A percentile compares a stretch with the other conserved stretches of the same genome.
Evolutionary conservation across 2,797 vertebrate genomes (phyloP).

Genomic region (Macrochelys suwanniensis): DNA sequence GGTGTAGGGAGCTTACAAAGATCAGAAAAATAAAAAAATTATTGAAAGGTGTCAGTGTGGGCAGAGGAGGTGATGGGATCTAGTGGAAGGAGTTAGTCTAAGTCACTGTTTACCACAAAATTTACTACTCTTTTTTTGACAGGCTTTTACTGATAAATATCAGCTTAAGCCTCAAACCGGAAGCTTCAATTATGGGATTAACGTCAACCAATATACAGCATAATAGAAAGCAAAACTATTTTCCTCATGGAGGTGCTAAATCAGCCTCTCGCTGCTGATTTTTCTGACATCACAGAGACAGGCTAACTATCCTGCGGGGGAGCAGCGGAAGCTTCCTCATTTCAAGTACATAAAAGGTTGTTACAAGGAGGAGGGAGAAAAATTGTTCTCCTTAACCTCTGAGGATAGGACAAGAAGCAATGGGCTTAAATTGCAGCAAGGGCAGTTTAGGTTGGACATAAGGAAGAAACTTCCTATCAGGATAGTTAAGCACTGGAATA

Average conservation of each 20-base stretch:
- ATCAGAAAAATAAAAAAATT: constrained; percentile 28
- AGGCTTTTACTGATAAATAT: constrained; percentile 68
- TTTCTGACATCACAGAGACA: constrained; percentile 25
- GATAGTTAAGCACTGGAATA: too few species aligned
- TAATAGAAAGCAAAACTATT: constrained; percentile 40
- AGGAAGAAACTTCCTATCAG: too few species aligned
- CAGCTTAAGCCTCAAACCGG: constrained; percentile 58
- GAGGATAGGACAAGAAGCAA: too few species aligned
- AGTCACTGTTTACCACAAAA: constrained; percentile 60
- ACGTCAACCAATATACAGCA: constrained; percentile 7
- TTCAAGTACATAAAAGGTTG: too few species aligned
- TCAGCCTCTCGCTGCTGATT: background rate
- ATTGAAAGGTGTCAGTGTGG: background rate
- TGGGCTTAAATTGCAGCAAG: too few species aligned
- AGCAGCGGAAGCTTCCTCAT: background rate
- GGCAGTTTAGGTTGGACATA: too few species aligned
- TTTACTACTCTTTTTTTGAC: constrained; percentile 11
- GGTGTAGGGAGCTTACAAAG: background rate
- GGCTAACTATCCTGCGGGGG: background rate
- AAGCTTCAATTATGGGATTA: constrained; percentile 75
- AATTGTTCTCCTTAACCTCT: too few species aligned
- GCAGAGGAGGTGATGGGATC: background rate
- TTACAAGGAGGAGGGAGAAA: too few species aligned
- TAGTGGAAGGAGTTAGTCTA: constrained; percentile 28
- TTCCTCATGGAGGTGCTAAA: background rate